Base-by-base conservation (phyloP, 1,140 invertebrate species). In the Telenomus remus region DNA sequence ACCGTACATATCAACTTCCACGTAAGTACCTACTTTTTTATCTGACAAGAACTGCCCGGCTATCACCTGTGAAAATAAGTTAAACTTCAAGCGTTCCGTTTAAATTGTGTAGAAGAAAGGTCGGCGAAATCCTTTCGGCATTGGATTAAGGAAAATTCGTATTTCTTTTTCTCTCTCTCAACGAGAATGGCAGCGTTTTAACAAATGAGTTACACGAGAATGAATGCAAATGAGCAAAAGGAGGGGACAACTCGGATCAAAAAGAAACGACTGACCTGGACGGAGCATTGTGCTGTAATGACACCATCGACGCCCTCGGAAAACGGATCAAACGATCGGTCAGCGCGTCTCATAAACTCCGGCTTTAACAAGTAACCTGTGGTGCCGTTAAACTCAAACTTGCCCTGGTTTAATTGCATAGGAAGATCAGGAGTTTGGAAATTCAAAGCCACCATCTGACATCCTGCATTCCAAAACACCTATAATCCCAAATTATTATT, bases 251-350 rank as follows among this genome's bases (percentile, higher is more conserved):
- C 1, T 27, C 6, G 19, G 19, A 27, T 27, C 19, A 27, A 27
- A 27, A 27, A 27, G 19, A 27, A 27, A n/a, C n/a, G n/a, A n/a
- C n/a, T 6, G 34, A 97, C 96, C 91, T 98, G 94, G 46, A 99
- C 98, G 79, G 96, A 94, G 86, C 98, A 99, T 86, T 97, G 95
- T 14, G 98, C 98, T 19, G 98, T 98, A 84, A 99, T 99, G 0
- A 99, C 98, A 80, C 98, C 98, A 86, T 99, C 98, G 0, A 99
- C 98, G 66, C 96, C 96, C 89, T 99, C 98, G n/a, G 98, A 97
- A 85, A 99, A 99, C 0, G 98, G 98, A 89, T 99, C 98, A 86
- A 99, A 99, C 80, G 93, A 96, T 80, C 97, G 91, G 88, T 99
- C 98, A 4, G 95, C 92, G 47, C 98, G 90, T 72, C 98, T 90